Evolutionary conservation across 2,888 invertebrate genomes (phyloP), one percentile per base, ranked within the genome.

Genomic region (Rhyacophila evoluta): DNA sequence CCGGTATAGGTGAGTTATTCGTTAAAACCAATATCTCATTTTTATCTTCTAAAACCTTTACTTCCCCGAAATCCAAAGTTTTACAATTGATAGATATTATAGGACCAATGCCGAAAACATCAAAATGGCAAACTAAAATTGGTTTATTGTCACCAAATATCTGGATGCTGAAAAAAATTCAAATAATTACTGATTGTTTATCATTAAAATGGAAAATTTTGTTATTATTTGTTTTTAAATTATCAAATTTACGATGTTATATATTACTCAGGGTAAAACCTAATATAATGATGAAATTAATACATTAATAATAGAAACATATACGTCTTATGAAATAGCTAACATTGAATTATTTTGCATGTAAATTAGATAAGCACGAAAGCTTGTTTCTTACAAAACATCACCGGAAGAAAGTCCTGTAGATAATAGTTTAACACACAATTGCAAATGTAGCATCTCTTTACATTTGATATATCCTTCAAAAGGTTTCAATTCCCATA

Each of bases 31-130:
- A n/a, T 1, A 1, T 72, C 37, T 39, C 74, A 1, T 27, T 73
- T 8, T 55, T 41, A 8, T 27, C 68, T 10, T 33, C 12, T 33
- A 79, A 72, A n/a, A 79, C 67, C 2, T 41, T 72, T 11, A 79
- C 25, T 37, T 79, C 79, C 36, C 79, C 79, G 68, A 75, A 79
- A 36, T 79, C 72, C 0, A 79, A 27, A 6, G 25, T 12, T 19
- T 67, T 69, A 0, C 69, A 73, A n/a, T 4, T 10, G 28, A 5
- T 69, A 8, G 11, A 8, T 12, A 79, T 28, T 19, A 28, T 72
- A 3, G 79, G 79, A 1, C 79, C 79, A 11, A 73, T 55, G 8
- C 79, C 41, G n/a, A 55, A 36, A 69, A 79, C 2, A 4, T 67
- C 27, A 5, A 79, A 37, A 25, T 72, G 8, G 39, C 75, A 75